Conservation (phyloP, 2,797 vertebrate genomes). For the Chromis chromis region DNA sequence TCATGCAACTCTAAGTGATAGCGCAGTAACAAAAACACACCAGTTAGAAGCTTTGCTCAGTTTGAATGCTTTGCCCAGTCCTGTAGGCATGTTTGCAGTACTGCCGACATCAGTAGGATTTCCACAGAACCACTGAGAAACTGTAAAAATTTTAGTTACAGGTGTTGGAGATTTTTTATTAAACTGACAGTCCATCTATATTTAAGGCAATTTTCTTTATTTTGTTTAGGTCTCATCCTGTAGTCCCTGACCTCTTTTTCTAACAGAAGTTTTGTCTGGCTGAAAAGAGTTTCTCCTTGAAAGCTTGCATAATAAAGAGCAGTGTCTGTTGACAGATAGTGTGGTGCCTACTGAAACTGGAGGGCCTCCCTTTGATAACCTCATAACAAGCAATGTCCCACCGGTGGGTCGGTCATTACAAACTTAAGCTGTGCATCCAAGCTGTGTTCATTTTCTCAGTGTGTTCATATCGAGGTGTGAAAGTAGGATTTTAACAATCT, state of each 20-base stretch:
- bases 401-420: neutral
- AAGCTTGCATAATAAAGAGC: neutral
- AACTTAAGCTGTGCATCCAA: neutral
- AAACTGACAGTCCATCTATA: neutral
- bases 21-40: conserved; percentile 11
- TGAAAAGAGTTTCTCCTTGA: conserved; percentile 9
- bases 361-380: conserved; percentile 6
- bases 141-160: neutral
- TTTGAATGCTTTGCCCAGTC: neutral
- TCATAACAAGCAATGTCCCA: neutral
- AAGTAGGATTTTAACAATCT: neutral
- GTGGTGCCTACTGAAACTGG: neutral
- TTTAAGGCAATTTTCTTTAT: neutral
- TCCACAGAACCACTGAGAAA: neutral
- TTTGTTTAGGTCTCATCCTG: neutral
- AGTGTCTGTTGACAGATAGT: conserved; percentile 6
- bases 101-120: neutral
- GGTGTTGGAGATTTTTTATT: no score
- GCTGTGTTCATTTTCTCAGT: neutral
- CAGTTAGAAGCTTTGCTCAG: neutral
- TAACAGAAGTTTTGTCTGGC: neutral
- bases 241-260: neutral
- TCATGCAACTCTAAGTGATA: conserved; percentile 36
- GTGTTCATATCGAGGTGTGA: neutral
- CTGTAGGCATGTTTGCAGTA: neutral